Evolutionary conservation across 2,113 vertebrate genomes (phyloP), one percentile per base, ranked within the genome.

Genomic region (Butorides virescens): DNA sequence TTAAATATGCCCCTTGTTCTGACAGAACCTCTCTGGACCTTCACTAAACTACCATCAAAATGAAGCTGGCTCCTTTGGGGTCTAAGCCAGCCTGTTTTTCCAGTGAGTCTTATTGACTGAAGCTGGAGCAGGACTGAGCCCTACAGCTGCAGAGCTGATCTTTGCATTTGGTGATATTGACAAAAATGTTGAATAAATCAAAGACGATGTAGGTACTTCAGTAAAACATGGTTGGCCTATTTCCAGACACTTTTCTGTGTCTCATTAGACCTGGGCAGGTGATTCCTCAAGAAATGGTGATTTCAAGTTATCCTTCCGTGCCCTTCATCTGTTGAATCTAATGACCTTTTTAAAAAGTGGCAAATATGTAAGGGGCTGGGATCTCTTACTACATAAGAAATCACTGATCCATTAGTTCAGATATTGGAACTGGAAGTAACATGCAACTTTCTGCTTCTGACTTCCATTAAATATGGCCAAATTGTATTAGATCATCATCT

Each of bases 401-500:
- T 73, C 46, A 61, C 49, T 62, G 78, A 86, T 88, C 78, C 65
- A 34, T 84, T 84, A 86, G 44, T 77, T 85, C 73, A 96, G 37
- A 58, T 87, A 91, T 5, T 90, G 59, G 53, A 91, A 86, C 75
- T 92, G 56, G 81, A 91, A 96, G 58, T 74, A 91, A 46, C 58
- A 79, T 46, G 29, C 49, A 75, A 90, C 79, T 95, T 96, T 93
- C 72, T 90, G 78, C 72, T 91, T 92, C 93, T 93, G 84, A 92
- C 82, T 95, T 74, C 72, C 82, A 86, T 93, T 96, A 95, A 95
- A 80, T 67, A 77, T 77, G 67, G 53, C 61, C 70, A 95, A 80
- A 89, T 96, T 90, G 68, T 88, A 84, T 93, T 94, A 93, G 62
- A 76, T 86, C 85, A 93, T 91, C 76, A 88, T 88, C 75, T 85